phyloP scores from a whole-genome alignment of 2,113 vertebrate species.

The Hylia prasina region DNA sequence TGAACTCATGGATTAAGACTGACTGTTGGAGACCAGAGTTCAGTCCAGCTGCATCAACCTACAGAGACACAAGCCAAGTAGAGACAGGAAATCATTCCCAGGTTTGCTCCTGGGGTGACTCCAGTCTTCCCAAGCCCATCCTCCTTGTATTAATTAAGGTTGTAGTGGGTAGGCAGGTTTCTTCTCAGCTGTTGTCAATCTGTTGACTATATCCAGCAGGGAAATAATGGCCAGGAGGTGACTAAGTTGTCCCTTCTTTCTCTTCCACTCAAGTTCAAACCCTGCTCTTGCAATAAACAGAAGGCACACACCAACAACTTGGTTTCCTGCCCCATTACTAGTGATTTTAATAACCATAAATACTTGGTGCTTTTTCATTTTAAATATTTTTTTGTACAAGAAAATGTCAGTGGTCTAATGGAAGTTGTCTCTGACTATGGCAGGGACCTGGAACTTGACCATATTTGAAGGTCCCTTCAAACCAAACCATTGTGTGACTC shows the following conservation, averaged over 20 bases:
- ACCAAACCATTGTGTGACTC: neutral
- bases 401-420: neutral
- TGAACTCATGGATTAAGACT: neutral
- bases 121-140: neutral
- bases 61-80: neutral
- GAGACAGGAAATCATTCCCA: neutral
- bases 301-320: neutral
- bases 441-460: neutral
- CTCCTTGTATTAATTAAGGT: neutral
- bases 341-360: neutral
- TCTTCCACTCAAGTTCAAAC: neutral
- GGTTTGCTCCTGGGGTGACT: neutral
- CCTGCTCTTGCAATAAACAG: neutral
- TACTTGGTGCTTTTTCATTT: neutral
- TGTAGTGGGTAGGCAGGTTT: neutral
- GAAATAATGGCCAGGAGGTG: neutral
- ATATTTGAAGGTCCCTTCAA: neutral
- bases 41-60: neutral
- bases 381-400: neutral
- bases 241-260: neutral
- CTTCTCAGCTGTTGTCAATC: neutral
- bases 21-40: neutral
- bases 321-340: neutral
- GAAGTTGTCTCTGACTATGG: neutral
- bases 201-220: neutral